Base-by-base conservation (phyloP, 2,888 invertebrate genomes). In the Dastarcus helophoroides region DNA sequence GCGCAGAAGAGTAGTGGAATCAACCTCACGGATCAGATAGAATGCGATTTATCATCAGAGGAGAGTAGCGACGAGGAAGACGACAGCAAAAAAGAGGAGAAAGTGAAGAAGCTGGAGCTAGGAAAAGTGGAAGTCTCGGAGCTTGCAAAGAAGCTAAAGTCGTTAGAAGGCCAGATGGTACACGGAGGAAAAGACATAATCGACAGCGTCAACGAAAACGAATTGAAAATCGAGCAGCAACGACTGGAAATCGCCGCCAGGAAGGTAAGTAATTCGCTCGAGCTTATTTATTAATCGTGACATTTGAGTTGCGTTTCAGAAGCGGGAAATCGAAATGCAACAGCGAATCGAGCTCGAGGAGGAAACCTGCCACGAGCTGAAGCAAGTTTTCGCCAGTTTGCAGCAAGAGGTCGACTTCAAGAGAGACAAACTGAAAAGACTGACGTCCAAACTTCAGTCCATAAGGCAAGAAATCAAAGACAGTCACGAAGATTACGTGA, bases 351-450 rank as follows among this genome's bases (percentile, higher is more conserved):
- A 97, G 52, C 68, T 85, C 47, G 88, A 95, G 58, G 95, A 98
- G 56, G 88, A 95, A 56, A 86, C 83, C 9, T 85, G 91, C 8
- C 68, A 83, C 27, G 93, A 88, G 51, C 78, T 97, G 32, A 79
- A 84, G 33, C 88, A 84, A 52, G 94, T 91, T 0, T 95, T 88
- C 53, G 76, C 85, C 5, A 86, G 82, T 29, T 65, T 98, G 33
- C 91, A 94, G 54, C 94, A 94, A 57, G 95, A 97, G 63, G 93
- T 97, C 2, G 97, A 98, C 54, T 79, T 89, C 33, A 98, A 97
- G 62, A 86, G 93, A 13, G 85, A 83, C 49, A 90, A 94, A 60
- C 62, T 95, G 31, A 88, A 90, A 53, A 89, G 93, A 62, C 74
- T 95, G 52, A 81, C 88, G 52, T 71, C 78, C 9, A 91, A 91